Conservation (phyloP, 1,140 invertebrate species). For the Tachypleus tridentatus region DNA sequence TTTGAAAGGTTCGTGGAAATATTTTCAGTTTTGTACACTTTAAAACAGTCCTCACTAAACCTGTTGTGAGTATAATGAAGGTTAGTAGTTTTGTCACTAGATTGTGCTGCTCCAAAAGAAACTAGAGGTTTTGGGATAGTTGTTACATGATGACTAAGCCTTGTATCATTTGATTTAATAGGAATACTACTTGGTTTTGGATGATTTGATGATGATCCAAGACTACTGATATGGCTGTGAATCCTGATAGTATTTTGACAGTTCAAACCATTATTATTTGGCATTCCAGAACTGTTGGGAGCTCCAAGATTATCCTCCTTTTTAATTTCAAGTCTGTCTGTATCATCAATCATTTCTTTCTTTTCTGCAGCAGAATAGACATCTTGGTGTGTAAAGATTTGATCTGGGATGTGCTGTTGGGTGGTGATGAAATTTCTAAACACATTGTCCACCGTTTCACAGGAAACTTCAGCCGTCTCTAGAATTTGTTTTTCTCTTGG, state of each 20-base stretch:
- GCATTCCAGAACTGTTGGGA: constrained; percentile 35
- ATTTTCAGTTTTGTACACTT: constrained; percentile 85
- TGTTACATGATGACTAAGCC: background rate
- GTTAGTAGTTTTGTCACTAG: background rate
- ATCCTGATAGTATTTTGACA: constrained; percentile 10
- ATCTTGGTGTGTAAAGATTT: too few relatives aligned
- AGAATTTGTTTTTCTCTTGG: too few relatives aligned
- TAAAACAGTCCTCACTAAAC: constrained; percentile 59
- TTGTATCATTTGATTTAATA: constrained; percentile 8
- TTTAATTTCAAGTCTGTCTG: constrained; percentile 31
- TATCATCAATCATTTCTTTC: background rate
- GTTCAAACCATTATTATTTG: constrained; percentile 15
- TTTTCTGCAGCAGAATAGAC: too few relatives aligned
- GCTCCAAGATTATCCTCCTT: constrained; percentile 30
- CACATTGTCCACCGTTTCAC: too few relatives aligned
- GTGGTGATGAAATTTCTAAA: too few relatives aligned
- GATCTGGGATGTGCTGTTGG: too few relatives aligned
- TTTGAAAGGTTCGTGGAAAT: constrained; percentile 72
- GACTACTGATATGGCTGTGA: constrained; percentile 11
- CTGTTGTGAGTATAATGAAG: background rate
- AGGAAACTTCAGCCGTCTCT: too few relatives aligned
- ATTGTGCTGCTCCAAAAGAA: background rate
- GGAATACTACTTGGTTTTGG: constrained; percentile 16
- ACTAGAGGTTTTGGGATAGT: background rate
- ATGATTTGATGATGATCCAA: constrained; percentile 4